phyloP scores from a whole-genome alignment of 2,113 vertebrate genomes.

The Paramisgurnus dabryanus region DNA sequence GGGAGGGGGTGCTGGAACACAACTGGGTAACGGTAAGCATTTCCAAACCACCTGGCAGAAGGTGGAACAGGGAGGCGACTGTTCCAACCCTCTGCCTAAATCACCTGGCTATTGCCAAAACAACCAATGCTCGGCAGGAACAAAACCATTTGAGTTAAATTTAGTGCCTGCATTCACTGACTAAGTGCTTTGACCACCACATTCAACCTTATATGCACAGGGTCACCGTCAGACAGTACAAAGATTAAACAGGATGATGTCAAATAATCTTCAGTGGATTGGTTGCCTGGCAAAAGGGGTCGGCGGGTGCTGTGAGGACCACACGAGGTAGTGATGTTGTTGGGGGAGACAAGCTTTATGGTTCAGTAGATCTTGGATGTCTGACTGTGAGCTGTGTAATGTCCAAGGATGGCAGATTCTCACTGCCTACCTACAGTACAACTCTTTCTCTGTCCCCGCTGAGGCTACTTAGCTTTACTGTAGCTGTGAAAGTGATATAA shows the following conservation, averaged over 20 bases:
- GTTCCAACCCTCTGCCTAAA: conserved; percentile 47
- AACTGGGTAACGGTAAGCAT: conserved; percentile 18
- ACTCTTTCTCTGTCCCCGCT: neutral
- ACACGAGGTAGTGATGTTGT: conserved; percentile 5
- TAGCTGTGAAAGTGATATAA: conserved; percentile 28
- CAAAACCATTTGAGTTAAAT: conserved; percentile 16
- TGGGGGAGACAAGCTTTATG: conserved; percentile 43
- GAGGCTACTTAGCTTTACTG: neutral
- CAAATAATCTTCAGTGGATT: conserved; percentile 52
- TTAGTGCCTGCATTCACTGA: neutral
- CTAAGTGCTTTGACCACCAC: neutral
- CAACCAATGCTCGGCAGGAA: conserved; percentile 56
- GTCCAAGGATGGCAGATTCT: conserved; percentile 58
- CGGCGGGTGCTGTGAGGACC: neutral
- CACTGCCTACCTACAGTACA: conserved; percentile 39
- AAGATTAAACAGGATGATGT: conserved; percentile 50
- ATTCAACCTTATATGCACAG: conserved; percentile 2
- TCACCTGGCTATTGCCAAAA: conserved; percentile 63
- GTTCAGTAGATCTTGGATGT: conserved; percentile 55
- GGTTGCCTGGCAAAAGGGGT: conserved; percentile 23
- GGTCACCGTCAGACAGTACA: conserved; percentile 25
- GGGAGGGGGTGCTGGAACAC: neutral
- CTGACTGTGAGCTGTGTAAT: conserved; percentile 58
- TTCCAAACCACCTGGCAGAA: conserved; percentile 21
- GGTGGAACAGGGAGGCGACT: conserved; percentile 45